Evolutionary conservation across 1,140 invertebrate species (phyloP).

Genomic region (Zaprionus ornatus): DNA sequence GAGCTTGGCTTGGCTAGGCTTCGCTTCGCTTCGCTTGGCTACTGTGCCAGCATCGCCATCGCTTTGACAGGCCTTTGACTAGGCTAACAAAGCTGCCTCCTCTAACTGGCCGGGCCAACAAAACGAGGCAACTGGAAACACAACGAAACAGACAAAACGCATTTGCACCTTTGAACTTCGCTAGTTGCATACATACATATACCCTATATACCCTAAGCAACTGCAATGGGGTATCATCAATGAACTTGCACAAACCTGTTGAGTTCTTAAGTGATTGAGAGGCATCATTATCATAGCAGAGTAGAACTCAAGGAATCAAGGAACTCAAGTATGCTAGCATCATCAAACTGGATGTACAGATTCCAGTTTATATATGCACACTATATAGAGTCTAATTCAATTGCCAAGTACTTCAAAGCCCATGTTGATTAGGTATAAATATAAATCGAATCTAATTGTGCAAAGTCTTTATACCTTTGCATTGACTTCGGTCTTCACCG

Average conservation of each 20-base stretch:
- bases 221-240: not conserved
- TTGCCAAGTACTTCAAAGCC: no score
- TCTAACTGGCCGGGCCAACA: constrained; percentile 6
- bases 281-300: no score
- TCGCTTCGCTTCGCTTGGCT: constrained; percentile 9
- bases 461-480: no score
- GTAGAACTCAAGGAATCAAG: no score
- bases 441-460: no score
- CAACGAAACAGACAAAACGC: constrained; percentile 53
- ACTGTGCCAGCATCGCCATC: constrained; percentile 26
- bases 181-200: constrained; percentile 33
- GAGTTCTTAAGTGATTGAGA: no score
- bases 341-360: no score
- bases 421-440: no score
- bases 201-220: constrained; percentile 7
- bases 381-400: no score
- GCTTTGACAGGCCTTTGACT: constrained; percentile 32
- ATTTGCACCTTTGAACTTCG: constrained; percentile 78
- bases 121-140: constrained; percentile 7
- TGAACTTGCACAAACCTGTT: not conserved
- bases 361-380: no score
- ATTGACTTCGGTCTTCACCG: no score
- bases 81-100: constrained; percentile 18
- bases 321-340: no score
- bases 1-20: constrained; percentile 7